These are phyloP conservation scores for Pseudomyrmex flavicornis DNA, from an alignment of 1,140 invertebrate genomes.

Conservation along the genomic window DNA sequence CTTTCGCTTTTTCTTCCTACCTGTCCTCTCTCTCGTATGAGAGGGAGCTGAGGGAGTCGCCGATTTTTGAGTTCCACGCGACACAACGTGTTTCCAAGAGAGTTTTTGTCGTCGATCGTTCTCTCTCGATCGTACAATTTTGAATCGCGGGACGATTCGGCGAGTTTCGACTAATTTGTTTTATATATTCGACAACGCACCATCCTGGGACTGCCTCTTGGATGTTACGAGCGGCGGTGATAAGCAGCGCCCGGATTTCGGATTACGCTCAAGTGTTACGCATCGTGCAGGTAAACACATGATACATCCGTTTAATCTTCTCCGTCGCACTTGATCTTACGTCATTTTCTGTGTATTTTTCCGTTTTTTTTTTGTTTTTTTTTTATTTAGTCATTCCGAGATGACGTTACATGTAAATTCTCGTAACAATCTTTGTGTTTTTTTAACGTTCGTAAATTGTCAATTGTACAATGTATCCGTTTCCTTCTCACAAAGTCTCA, in stretches of 20 bases:
- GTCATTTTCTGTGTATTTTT: background rate
- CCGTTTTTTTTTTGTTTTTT: background rate
- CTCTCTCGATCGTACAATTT: background rate
- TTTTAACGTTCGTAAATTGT: too few relatives aligned
- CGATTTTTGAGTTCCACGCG: too few relatives aligned
- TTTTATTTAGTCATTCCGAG: background rate
- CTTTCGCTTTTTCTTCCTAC: constrained; percentile 78
- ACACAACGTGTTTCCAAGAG: background rate
- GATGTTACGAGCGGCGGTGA: constrained; percentile 21
- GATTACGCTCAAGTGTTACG: constrained; percentile 16
- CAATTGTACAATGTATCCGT: too few relatives aligned
- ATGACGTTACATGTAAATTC: background rate
- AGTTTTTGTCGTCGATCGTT: too few relatives aligned
- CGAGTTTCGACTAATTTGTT: background rate
- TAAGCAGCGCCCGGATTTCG: constrained; percentile 24
- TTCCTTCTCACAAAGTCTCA: too few relatives aligned
- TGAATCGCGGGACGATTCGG: background rate
- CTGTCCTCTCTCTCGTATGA: background rate
- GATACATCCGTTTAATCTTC: background rate
- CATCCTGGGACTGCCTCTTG: background rate
- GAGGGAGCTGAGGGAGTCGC: constrained; percentile 1
- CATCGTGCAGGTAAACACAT: constrained; percentile 50
- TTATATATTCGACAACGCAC: too few relatives aligned
- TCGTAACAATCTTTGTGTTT: background rate
- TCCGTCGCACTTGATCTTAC: background rate